Evolutionary conservation across 2,888 invertebrate species (phyloP), one percentile per base, ranked within the genome.

Genomic region (Uloborus plumipes): DNA sequence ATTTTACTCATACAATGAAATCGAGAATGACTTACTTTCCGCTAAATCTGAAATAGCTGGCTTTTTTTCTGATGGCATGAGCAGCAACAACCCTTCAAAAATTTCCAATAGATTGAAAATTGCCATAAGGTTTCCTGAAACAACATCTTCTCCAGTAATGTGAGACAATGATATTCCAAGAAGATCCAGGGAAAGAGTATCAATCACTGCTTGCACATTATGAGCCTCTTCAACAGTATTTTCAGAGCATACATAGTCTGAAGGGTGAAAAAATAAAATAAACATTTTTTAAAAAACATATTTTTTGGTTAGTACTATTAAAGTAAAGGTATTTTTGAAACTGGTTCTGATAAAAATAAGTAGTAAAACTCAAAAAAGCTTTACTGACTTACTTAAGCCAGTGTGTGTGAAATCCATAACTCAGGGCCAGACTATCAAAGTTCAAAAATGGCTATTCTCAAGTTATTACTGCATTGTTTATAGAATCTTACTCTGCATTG

Each of bases 151-250:
- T 0, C 84, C 84, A 50, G 75, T 71, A 31, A 84, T 84, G 31
- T 84, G 82, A 13, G 82, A 82, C 26, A 84, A 53, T 47, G 84
- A 84, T 9, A 84, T 55, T 39, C 71, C 76, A 53, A 84, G 62
- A 61, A 84, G 47, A 67, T 84, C 84, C 26, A 84, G 67, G 13
- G 84, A 82, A 20, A 84, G 55, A 39, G 82, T 75, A 62, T 84
- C 82, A 55, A 84, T 84, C 2, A 84, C 72, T n/a, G 74, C 75
- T 67, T 84, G 84, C n/a, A 84, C 51, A 70, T 84, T 82, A 59
- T 84, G 82, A 13, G 67, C 78, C 51, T 82, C 84, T 31, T 73
- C 74, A 65, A 51, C 66, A 2, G 18, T 70, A 47, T 14, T 69
- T 6, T 20, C 53, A 31, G 50, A 18, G 2, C 22, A 16, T 31